Evolutionary conservation across 2,113 vertebrate species (phyloP).

Genomic region (Macroglossus sobrinus): DNA sequence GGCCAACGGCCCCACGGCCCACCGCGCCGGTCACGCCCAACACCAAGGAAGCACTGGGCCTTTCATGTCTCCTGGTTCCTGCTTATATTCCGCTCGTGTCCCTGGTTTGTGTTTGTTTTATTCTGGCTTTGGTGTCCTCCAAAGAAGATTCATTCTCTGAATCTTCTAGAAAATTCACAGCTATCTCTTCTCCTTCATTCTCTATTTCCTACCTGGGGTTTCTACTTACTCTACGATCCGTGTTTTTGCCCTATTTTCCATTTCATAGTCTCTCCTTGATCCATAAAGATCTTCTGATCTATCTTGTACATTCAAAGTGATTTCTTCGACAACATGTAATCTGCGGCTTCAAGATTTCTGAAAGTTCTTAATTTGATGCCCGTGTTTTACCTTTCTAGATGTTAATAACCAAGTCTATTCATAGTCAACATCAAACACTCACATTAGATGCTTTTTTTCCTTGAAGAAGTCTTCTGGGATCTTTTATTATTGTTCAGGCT

Average conservation of each 20-base stretch:
- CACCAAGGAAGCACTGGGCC: not conserved
- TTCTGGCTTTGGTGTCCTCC: not conserved
- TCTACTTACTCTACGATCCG: not conserved
- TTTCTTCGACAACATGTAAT: not conserved
- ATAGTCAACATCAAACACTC: too few relatives aligned
- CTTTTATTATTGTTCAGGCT: not conserved
- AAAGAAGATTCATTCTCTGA: not conserved
- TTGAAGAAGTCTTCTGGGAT: not conserved
- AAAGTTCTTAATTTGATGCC: not conserved
- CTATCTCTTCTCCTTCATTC: not conserved
- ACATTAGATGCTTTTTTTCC: not conserved
- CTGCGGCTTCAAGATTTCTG: not conserved
- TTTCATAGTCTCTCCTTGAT: not conserved
- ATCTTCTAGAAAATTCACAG: not conserved
- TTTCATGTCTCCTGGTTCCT: not conserved
- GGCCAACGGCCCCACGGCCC: fast-evolving
- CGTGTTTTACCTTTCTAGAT: not conserved
- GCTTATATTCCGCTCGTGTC: not conserved
- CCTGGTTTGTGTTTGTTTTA: not conserved
- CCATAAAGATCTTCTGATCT: not conserved
- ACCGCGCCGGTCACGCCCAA: not conserved
- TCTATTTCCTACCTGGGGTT: not conserved
- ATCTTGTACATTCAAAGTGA: not conserved
- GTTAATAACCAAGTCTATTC: not conserved
- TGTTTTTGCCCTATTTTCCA: not conserved